A percentile compares a stretch with the other conserved stretches of the same genome.
Conservation (phyloP, 2,113 vertebrate species). For the Chaetops frenatus region DNA sequence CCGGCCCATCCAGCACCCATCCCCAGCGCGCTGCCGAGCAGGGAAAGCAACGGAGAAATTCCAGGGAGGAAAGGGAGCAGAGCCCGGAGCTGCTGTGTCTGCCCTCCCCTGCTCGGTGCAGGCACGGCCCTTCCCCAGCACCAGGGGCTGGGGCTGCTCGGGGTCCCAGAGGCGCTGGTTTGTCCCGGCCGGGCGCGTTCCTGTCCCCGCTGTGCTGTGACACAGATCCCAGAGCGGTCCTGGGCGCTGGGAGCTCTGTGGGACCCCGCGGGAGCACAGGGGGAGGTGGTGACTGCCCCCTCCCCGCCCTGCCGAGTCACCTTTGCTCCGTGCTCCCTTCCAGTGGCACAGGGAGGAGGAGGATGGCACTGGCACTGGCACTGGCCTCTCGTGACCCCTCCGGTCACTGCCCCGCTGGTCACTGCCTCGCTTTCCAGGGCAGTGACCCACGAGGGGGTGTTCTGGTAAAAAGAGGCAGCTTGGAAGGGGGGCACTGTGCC, state of each 20-base stretch:
- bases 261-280: accelerated
- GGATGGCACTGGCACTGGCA: neutral
- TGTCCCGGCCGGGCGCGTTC: accelerated
- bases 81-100: neutral
- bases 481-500: accelerated
- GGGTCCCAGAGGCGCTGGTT: neutral
- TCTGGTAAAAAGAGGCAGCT: neutral
- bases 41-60: neutral
- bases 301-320: accelerated
- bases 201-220: neutral
- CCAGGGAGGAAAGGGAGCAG: neutral
- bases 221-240: accelerated
- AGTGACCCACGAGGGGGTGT: neutral
- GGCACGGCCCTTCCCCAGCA: neutral
- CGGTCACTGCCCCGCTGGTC: neutral
- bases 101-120: neutral
- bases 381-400: accelerated
- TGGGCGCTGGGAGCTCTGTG: accelerated
- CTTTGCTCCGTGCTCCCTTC: neutral
- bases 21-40: accelerated
- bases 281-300: too few relatives aligned
- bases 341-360: accelerated
- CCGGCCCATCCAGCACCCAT: neutral
- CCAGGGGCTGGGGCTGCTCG: accelerated
- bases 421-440: neutral